Evolutionary conservation across 2,888 invertebrate species (phyloP).

Genomic region (Drosophila kambysellisi): DNA sequence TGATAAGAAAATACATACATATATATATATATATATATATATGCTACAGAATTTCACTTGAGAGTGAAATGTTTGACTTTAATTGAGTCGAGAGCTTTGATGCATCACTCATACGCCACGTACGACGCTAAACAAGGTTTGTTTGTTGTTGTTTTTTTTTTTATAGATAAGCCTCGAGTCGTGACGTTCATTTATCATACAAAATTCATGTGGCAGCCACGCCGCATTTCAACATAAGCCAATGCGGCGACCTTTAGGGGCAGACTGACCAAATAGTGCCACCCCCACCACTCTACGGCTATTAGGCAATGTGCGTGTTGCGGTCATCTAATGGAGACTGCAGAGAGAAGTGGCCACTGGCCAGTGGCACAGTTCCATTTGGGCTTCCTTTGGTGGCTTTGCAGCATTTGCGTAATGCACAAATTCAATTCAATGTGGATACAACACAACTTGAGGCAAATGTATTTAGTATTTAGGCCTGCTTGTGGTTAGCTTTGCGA

Average conservation of each 20-base stretch:
- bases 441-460: neutral
- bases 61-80: conserved; percentile 18
- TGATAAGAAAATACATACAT: conserved; percentile 54
- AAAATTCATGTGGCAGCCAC: conserved; percentile 71
- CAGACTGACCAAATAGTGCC: conserved; percentile 16
- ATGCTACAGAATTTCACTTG: conserved; percentile 28
- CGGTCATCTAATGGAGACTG: conserved; percentile 39
- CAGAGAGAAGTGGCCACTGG: conserved; percentile 15
- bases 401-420: conserved; percentile 59
- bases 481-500: neutral
- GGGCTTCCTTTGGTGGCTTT: conserved; percentile 52
- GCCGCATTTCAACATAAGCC: conserved; percentile 34
- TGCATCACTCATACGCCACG: conserved; percentile 73
- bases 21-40: neutral
- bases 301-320: conserved; percentile 57
- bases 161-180: conserved; percentile 69
- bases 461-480: neutral
- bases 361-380: conserved; percentile 14
- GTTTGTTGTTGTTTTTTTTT: conserved; percentile 30
- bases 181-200: conserved; percentile 74
- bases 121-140: conserved; percentile 46
- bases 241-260: conserved; percentile 35
- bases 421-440: conserved; percentile 65
- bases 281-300: conserved; percentile 6
- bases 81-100: conserved; percentile 51